Evolutionary conservation across 1,140 invertebrate species (phyloP).

Genomic region (Parapsyche elsis): DNA sequence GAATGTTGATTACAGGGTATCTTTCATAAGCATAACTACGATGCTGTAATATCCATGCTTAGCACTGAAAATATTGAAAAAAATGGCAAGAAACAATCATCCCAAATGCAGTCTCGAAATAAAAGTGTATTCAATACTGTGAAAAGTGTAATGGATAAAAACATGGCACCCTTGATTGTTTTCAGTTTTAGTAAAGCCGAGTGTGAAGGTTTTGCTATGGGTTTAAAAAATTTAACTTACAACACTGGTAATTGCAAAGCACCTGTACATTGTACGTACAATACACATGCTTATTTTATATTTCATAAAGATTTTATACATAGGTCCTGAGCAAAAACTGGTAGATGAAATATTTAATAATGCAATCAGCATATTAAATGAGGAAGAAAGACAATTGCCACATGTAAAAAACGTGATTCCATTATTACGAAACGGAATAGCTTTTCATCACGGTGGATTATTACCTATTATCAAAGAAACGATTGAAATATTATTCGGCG

Average conservation of each 20-base stretch:
- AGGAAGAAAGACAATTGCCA: constrained; percentile 93
- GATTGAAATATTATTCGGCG: constrained; percentile 98
- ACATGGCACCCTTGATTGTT: constrained; percentile 97
- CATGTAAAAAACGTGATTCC: constrained; percentile 97
- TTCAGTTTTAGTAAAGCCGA: constrained; percentile 99
- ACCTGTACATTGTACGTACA: background rate
- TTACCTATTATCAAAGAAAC: constrained; percentile 98
- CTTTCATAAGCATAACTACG: constrained; percentile 98
- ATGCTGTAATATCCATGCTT: constrained; percentile 90
- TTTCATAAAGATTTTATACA: constrained; percentile 15
- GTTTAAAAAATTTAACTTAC: constrained; percentile 96
- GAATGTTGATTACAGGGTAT: constrained; percentile 70
- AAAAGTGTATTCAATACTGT: background rate
- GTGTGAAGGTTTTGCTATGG: constrained; percentile 95
- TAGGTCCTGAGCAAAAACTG: constrained; percentile 89
- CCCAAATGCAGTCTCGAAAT: background rate
- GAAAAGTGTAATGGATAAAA: constrained; percentile 85
- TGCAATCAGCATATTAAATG: constrained; percentile 94
- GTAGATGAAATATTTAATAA: constrained; percentile 98
- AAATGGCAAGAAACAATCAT: background rate
- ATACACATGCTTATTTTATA: background rate
- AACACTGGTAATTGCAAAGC: constrained; percentile 75
- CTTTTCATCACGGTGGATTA: constrained; percentile 97
- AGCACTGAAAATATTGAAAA: constrained; percentile 59
- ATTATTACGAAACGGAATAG: constrained; percentile 93